phyloP scores from a whole-genome alignment of 2,113 vertebrate genomes.

The Coptodon rendalli region DNA sequence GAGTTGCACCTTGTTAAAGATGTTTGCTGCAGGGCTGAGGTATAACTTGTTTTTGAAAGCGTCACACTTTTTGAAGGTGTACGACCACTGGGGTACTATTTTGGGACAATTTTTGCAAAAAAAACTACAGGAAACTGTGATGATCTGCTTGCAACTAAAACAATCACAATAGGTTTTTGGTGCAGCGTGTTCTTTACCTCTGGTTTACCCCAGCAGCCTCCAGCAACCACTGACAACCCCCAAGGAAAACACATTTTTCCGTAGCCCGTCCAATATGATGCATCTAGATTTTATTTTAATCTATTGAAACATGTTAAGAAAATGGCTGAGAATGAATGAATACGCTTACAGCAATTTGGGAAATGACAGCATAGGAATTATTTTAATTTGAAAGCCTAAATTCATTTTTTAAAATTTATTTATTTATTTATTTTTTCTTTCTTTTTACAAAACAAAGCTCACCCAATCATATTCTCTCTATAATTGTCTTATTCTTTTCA shows the following conservation, averaged over 20 bases:
- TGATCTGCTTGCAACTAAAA: not conserved
- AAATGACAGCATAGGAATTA: not conserved
- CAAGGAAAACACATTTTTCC: not conserved
- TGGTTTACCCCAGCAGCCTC: not conserved
- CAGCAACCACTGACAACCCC: not conserved
- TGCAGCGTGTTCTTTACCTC: not conserved
- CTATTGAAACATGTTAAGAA: not conserved
- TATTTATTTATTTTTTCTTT: not conserved
- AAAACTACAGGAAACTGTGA: not conserved
- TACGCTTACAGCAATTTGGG: not conserved
- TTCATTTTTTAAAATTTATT: not conserved
- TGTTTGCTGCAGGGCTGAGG: not conserved
- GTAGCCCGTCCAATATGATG: fast-evolving
- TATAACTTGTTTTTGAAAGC: not conserved
- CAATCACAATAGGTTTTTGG: not conserved
- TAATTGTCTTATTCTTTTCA: not conserved
- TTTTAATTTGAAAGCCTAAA: not conserved
- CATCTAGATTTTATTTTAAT: not conserved
- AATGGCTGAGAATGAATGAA: not conserved
- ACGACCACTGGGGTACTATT: fast-evolving
- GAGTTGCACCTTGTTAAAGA: not conserved
- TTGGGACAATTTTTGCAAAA: not conserved
- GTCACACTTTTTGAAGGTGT: not conserved
- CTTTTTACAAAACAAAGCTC: not conserved
- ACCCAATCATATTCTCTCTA: not conserved